phyloP scores from a whole-genome alignment of 2,113 vertebrate genomes.

The Mesembrinibis cayennensis region DNA sequence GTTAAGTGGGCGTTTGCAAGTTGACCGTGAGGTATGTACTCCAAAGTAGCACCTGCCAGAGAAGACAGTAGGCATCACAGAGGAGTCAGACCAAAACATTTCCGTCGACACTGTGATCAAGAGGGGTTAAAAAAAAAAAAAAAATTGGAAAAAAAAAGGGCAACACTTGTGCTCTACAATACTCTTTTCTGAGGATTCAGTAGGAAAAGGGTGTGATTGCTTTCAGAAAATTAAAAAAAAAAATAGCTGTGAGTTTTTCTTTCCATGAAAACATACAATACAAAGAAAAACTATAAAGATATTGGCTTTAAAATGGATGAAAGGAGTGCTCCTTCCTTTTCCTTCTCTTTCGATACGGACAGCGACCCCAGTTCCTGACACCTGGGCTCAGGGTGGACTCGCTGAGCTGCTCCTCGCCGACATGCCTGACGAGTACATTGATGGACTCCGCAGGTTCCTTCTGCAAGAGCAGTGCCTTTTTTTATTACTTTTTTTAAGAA shows the following conservation, averaged over 20 bases:
- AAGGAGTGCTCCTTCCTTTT: background rate
- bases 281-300: background rate
- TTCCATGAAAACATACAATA: background rate
- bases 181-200: background rate
- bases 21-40: constrained; percentile 39
- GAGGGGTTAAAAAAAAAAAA: too few species aligned
- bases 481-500: background rate
- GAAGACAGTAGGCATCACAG: background rate
- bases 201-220: background rate
- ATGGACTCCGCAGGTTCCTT: background rate
- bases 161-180: background rate
- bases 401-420: background rate
- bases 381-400: background rate
- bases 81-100: background rate
- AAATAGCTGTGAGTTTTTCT: background rate
- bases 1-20: constrained; percentile 33
- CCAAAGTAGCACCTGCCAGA: constrained; percentile 59
- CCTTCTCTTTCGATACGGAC: background rate
- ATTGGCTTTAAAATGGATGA: background rate
- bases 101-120: background rate
- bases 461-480: background rate
- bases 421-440: background rate
- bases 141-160: background rate
- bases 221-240: background rate
- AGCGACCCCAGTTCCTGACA: background rate